Conservation (phyloP, 1,140 invertebrate species). For the Drosophila sechellia region DNA sequence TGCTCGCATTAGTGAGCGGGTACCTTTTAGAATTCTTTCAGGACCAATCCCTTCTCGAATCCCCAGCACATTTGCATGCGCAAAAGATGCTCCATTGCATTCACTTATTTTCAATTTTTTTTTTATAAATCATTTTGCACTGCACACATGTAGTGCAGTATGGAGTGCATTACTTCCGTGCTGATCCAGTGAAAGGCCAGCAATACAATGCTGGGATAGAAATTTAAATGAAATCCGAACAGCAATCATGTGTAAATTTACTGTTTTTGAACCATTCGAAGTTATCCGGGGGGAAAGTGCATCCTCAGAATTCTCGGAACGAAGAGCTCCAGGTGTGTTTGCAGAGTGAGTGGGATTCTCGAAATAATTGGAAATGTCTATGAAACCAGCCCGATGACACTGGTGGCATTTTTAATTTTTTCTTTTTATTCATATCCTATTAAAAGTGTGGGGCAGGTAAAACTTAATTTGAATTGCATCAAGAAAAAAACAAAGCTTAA, state of each 20-base stretch:
- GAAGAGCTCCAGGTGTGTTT: constrained; percentile 4
- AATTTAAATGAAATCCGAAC: constrained; percentile 19
- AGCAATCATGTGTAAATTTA: constrained; percentile 8
- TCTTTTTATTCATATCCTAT: background rate
- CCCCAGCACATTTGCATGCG: constrained; percentile 63
- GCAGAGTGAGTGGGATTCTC: background rate
- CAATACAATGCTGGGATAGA: constrained; percentile 9
- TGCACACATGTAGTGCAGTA: constrained; percentile 34
- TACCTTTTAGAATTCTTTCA: constrained; percentile 64
- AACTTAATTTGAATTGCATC: constrained; percentile 20
- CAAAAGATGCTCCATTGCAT: constrained; percentile 62
- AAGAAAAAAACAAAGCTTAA: constrained; percentile 9
- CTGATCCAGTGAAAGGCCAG: constrained; percentile 30
- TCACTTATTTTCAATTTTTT: constrained; percentile 58
- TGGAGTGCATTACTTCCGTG: constrained; percentile 18
- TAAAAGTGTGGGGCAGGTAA: background rate
- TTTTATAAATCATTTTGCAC: constrained; percentile 64
- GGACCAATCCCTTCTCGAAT: constrained; percentile 6
- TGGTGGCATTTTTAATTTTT: background rate
- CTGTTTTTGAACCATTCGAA: constrained; percentile 14
- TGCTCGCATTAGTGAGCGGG: constrained; percentile 12
- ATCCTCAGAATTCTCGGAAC: background rate
- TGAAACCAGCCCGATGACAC: constrained; percentile 5
- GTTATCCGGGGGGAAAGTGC: constrained; percentile 5
- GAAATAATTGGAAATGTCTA: constrained; percentile 24